Evolutionary conservation across 1,140 invertebrate genomes (phyloP), one percentile per base, ranked within the genome.

Genomic region (Lordiphosa stackelbergi): DNA sequence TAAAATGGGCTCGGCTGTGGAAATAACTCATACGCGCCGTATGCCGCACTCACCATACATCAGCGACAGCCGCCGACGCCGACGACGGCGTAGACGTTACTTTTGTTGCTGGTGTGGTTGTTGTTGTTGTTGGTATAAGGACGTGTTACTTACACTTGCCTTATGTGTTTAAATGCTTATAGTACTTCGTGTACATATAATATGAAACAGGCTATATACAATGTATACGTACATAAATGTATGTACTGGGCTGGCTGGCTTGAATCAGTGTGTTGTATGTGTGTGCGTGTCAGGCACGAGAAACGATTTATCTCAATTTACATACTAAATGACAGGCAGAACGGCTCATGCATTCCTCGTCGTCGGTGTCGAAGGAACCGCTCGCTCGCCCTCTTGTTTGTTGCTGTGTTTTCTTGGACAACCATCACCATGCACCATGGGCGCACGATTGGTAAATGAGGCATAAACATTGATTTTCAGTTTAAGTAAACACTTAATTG

Each of bases 271-370:
- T 45, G 48, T 12, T 35, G 52, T 40, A 34, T 46, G 53, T 77
- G 51, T 68, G 54, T 69, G 55, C 70, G 64, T 64, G 75, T 63
- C 63, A 75, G 77, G 78, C 75, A 83, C 77, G 64, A 83, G 68
- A 83, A 81, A 83, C 75, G 77, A 81, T 81, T 81, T 81, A 81
- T 81, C 75, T 81, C 75, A 81, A 81, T 81, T 81, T 81, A 81
- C 75, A 81, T 81, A 81, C 75, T 81, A 83, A 81, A 81, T 83
- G 75, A 81, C 75, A 81, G 77, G 66, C 75, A 83, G 71, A 75
- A 64, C 66, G 56, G 54, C 75, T 68, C 62, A 74, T 79, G 75
- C 71, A 79, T 64, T 74, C 61, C 66, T 74, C 57, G 64, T 69
- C 69, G 54, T 57, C 45, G 59, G 51, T 56, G 53, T 59, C 65